These are phyloP conservation scores for Nylanderia fulva DNA, from an alignment of 1,140 invertebrate species.

Conservation along the genomic window DNA sequence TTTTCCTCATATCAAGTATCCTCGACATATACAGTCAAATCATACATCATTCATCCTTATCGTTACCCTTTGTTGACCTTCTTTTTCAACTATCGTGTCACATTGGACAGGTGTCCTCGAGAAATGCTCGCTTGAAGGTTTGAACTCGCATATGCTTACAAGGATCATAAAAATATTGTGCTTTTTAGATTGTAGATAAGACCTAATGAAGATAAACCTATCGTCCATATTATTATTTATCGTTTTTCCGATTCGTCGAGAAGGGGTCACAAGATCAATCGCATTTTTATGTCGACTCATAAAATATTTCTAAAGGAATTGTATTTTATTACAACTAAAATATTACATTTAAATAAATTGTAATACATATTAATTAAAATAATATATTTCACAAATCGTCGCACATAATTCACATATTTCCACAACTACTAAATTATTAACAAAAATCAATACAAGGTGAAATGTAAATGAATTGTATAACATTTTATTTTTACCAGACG, in stretches of 20 bases:
- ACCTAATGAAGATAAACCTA: background rate
- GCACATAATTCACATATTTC: no score
- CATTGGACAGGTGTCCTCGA: constrained; percentile 18
- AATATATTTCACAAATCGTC: background rate
- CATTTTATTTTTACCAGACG: background rate
- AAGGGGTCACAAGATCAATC: background rate
- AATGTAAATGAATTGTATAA: no score
- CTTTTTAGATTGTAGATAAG: constrained; percentile 22
- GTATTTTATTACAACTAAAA: background rate
- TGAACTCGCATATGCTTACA: background rate
- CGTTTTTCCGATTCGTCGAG: background rate
- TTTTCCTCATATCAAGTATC: background rate
- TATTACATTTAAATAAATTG: background rate
- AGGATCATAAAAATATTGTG: background rate
- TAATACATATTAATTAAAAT: background rate
- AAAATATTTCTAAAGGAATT: background rate
- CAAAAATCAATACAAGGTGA: background rate
- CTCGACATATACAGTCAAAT: constrained; percentile 7
- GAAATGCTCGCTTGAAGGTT: background rate
- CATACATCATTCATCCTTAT: constrained; percentile 49
- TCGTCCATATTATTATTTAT: background rate
- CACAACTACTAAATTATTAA: no score
- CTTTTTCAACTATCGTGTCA: constrained; percentile 17
- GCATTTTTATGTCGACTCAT: background rate
- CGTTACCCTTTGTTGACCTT: constrained; percentile 30